Base-by-base conservation (phyloP, 2,888 invertebrate species). In the Apotomis capreana region DNA sequence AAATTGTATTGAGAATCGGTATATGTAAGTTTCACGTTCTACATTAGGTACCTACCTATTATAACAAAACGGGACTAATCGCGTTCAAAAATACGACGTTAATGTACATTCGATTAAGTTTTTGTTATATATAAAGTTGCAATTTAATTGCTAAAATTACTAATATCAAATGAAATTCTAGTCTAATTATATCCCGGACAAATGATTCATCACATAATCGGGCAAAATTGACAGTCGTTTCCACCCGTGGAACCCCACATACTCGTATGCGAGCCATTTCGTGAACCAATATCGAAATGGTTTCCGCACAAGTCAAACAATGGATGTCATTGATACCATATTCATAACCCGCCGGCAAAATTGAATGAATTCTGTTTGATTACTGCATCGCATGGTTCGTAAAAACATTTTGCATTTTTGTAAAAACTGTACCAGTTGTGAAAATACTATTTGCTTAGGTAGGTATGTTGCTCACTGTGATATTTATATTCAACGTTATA, bases 251-350 rank as follows among this genome's bases (percentile, higher is more conserved):
- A n/a, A 51, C 46, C 36, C 12, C 15, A 26, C 12, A 46, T 13
- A n/a, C n/a, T n/a, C n/a, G n/a, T n/a, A 49, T 36, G 37, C 13
- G 10, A 49, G 40, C 65, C 49, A 57, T 70, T 62, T 67, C 54
- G 13, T 15, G 49, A 51, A 57, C 70, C 55, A 61, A 62, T 62
- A 68, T 57, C 10, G 36, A 62, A 71, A 71, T 61, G 57, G 70
- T 57, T 51, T 10, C 51, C 51, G 40, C n/a, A 26, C 37, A 46
- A 37, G 12, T 55, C 60, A 60, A 71, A 71, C 71, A 71, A 68
- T 51, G 67, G 54, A 61, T 55, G 60, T 37, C 40, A 55, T 61
- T 44, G 63, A 69, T 69, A 58, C 13, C 57, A 57, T 61, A 67
- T 71, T 62, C 61, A 62, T 71, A 26, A 26, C n/a, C 44, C 6